A percentile compares a stretch with the other conserved stretches of the same genome.
phyloP scores from a whole-genome alignment of 2,888 invertebrate species.

The Drosophila mercatorum region DNA sequence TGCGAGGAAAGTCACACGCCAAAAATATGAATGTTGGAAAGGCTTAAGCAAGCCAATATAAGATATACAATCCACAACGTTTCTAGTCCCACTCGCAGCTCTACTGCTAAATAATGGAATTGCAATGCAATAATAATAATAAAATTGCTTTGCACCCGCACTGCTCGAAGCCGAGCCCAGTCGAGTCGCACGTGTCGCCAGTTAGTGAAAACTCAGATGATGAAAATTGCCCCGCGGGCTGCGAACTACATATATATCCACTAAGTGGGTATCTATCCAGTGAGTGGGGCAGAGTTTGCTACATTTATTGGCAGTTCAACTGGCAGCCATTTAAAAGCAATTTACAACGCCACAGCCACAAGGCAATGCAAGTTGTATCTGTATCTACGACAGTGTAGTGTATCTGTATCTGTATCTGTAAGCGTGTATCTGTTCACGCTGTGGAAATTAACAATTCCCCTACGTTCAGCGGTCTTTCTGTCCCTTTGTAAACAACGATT shows the following conservation, averaged over 20 bases:
- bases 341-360: conserved; percentile 52
- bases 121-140: conserved; percentile 1
- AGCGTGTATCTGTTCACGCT: conserved; percentile 31
- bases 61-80: not conserved
- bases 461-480: not conserved
- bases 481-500: conserved; percentile 11
- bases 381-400: conserved; percentile 24
- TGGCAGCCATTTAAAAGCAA: conserved; percentile 67
- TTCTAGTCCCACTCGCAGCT: not conserved
- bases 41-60: too few relatives aligned
- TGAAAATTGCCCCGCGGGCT: conserved; percentile 1
- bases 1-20: not conserved
- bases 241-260: not conserved
- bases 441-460: conserved; percentile 56
- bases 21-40: too few relatives aligned
- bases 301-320: conserved; percentile 54
- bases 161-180: conserved; percentile 9
- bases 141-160: conserved; percentile 23
- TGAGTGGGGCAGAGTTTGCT: not conserved
- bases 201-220: conserved; percentile 27
- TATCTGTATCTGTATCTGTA: conserved; percentile 22
- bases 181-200: conserved; percentile 50
- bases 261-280: not conserved
- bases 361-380: conserved; percentile 31
- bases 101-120: too few relatives aligned